phyloP scores from a whole-genome alignment of 2,113 vertebrate genomes.

The Okapia johnstoni region DNA sequence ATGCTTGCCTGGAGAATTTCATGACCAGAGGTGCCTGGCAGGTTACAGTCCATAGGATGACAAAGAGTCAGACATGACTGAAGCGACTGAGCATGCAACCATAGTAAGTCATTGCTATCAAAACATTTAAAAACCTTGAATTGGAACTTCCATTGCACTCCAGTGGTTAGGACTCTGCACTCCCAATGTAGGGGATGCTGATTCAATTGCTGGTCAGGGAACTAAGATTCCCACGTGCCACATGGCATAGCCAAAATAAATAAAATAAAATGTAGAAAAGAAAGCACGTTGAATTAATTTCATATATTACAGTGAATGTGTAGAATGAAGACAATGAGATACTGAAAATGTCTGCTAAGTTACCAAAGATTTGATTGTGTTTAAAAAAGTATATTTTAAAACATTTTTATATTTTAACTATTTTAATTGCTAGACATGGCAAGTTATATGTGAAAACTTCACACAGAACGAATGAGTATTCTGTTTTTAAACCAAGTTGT shows the following conservation, averaged over 20 bases:
- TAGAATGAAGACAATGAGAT: not conserved
- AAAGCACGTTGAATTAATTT: not conserved
- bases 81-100: not conserved
- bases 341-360: not conserved
- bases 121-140: not conserved
- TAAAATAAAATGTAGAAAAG: not conserved
- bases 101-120: not conserved
- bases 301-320: not conserved
- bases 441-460: not conserved
- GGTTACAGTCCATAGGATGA: not conserved
- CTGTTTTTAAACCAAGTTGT: not conserved
- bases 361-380: not conserved
- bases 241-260: not conserved
- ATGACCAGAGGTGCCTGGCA: not conserved
- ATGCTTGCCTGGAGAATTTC: not conserved
- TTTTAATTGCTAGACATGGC: not conserved
- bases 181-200: not conserved
- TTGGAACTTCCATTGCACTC: not conserved
- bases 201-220: not conserved
- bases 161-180: not conserved
- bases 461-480: not conserved
- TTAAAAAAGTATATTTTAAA: conserved; percentile 1
- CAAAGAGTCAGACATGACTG: not conserved
- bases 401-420: not conserved
- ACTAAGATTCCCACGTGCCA: not conserved